Evolutionary conservation across 2,797 vertebrate genomes (phyloP), one percentile per base, ranked within the genome.

Genomic region (Microhierax caerulescens): DNA sequence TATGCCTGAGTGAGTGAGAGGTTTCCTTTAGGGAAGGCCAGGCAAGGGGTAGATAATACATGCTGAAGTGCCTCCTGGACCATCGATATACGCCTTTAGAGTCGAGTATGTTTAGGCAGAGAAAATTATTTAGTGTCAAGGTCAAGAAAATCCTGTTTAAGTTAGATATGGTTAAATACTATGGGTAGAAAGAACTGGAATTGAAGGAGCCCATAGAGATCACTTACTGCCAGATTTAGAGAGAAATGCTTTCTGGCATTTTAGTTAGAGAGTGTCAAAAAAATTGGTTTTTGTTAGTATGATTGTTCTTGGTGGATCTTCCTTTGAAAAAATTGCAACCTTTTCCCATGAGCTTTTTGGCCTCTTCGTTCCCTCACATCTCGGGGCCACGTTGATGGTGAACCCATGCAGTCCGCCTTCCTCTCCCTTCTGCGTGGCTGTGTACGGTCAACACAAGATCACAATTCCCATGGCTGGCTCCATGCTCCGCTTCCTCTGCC

Each of bases 401-500:
- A 88, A 60, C 19, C 32, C 32, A 5, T 15, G 25, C 61, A 69
- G 10, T 69, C 32, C 56, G 10, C 9, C 56, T 86, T 77, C 64
- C 54, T 17, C 59, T 63, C 59, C 50, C 15, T 67, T 60, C 69
- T 45, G 14, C 1, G 15, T 47, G 23, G 25, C 85, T 57, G 4
- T 4, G 28, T 16, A 6, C 4, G 1, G 9, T 3, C 53, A 47
- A 14, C 0, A 1, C 7, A 51, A 75, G 50, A n/a, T 37, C 17
- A 1, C 36, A 50, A 0, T 39, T 56, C 27, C 11, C 7, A 3
- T 3, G 21, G 39, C 51, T 68, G 30, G 14, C 68, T 59, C 77
- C 64, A 10, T 0, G 8, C 2, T 13, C 37, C 30, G 36, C 45
- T 79, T 60, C 54, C 50, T 51, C 74, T 81, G 34, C 30, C 27